A percentile compares a stretch with the other conserved stretches of the same genome.
Conservation (phyloP, 2,113 vertebrate genomes). For the Hyla sarda region DNA sequence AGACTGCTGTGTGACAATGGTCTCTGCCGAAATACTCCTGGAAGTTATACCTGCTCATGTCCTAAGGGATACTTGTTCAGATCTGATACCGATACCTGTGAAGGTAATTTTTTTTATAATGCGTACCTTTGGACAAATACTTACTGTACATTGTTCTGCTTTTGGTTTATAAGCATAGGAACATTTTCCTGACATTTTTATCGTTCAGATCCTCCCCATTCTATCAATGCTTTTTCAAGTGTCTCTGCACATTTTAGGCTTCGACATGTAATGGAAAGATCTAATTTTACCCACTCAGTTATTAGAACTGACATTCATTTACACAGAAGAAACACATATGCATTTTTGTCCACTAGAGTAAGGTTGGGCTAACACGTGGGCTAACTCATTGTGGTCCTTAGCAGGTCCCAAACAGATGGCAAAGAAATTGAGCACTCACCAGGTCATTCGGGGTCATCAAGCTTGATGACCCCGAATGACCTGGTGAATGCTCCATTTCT, state of each 20-base stretch:
- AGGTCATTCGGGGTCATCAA: too few species aligned
- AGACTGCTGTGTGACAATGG: constrained; percentile 78
- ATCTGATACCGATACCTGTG: constrained; percentile 73
- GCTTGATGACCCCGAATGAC: too few species aligned
- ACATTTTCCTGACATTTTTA: neutral
- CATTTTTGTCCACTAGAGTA: neutral
- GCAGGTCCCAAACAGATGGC: too few species aligned
- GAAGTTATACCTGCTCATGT: constrained; percentile 79
- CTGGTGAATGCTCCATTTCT: too few species aligned
- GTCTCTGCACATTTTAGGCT: too few species aligned
- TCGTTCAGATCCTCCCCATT: neutral
- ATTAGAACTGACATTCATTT: neutral
- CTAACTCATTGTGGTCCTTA: too few species aligned
- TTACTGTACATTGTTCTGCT: neutral
- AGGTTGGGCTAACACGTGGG: too few species aligned
- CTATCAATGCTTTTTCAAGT: too few species aligned
- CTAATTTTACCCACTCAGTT: too few species aligned
- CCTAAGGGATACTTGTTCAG: constrained; percentile 77
- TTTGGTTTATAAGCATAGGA: neutral
- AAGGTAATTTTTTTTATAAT: constrained; percentile 69
- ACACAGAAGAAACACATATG: neutral
- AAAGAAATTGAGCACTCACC: too few species aligned
- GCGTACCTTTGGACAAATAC: neutral
- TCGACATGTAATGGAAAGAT: too few species aligned
- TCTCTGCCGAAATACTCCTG: constrained; percentile 74